Conservation (phyloP, 2,888 invertebrate species). For the Boloria selene region DNA sequence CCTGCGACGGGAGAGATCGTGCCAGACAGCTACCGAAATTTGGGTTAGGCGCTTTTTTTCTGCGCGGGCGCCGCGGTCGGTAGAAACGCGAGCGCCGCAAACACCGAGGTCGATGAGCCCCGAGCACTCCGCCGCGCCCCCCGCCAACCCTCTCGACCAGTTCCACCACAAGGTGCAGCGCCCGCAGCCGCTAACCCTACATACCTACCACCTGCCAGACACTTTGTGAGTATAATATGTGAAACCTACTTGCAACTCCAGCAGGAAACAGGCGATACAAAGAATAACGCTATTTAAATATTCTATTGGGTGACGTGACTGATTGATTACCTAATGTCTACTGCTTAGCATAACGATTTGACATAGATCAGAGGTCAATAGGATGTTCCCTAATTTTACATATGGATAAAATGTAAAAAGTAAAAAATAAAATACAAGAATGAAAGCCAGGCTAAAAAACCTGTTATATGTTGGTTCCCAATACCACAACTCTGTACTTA, state of each 20-base stretch:
- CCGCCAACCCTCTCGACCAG: slow-evolving; percentile 64
- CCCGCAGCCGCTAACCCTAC: slow-evolving; percentile 71
- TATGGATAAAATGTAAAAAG: too few relatives aligned
- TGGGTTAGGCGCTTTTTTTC: slow-evolving; percentile 75
- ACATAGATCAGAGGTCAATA: too few relatives aligned
- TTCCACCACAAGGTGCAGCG: slow-evolving; percentile 78
- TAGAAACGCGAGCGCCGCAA: slow-evolving; percentile 54
- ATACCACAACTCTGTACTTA: too few relatives aligned
- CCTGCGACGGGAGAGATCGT: slow-evolving; percentile 62
- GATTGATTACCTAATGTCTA: too few relatives aligned
- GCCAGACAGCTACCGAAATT: slow-evolving; percentile 78
- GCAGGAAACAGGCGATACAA: slow-evolving; percentile 39
- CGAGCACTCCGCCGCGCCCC: slow-evolving; percentile 48
- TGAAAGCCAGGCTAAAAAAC: too few relatives aligned
- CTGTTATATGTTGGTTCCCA: too few relatives aligned
- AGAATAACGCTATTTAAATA: background rate
- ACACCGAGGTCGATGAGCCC: slow-evolving; percentile 71
- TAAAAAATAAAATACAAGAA: too few relatives aligned
- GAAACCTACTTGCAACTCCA: slow-evolving; percentile 44
- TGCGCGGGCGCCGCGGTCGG: slow-evolving; percentile 58
- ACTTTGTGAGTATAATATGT: slow-evolving; percentile 67
- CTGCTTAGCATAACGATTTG: too few relatives aligned
- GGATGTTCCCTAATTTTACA: too few relatives aligned
- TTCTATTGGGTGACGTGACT: background rate
- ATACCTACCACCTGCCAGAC: slow-evolving; percentile 80